A percentile compares a stretch with the other conserved stretches of the same genome.
Conservation (phyloP, 2,888 invertebrate genomes). For the Orchesella flavescens region DNA sequence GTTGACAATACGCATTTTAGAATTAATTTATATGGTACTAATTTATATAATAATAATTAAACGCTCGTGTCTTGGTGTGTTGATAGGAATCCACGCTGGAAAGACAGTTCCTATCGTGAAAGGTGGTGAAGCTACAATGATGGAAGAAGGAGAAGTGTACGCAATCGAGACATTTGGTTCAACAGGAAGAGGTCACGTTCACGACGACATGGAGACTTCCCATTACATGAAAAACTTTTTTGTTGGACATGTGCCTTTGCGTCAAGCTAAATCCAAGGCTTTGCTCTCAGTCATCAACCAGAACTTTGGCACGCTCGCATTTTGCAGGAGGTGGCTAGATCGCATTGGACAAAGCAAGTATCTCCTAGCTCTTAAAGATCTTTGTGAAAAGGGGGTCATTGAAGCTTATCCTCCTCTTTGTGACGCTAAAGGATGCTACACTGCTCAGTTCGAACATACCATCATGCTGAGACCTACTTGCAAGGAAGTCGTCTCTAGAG, state of each 20-base stretch:
- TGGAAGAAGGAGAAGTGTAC: constrained; percentile 99
- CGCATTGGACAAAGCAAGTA: constrained; percentile 97
- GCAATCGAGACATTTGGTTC: constrained; percentile 99
- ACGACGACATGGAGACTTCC: constrained; percentile 99
- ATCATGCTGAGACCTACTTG: constrained; percentile 97
- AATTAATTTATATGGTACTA: neutral
- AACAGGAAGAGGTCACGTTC: constrained; percentile 93
- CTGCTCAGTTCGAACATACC: constrained; percentile 99
- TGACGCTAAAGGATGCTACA: constrained; percentile 97
- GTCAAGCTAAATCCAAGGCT: constrained; percentile 93
- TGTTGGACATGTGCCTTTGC: constrained; percentile 83
- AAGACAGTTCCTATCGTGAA: constrained; percentile 99
- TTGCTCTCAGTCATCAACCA: constrained; percentile 94
- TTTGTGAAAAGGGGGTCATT: constrained; percentile 98
- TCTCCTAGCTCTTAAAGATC: constrained; percentile 97
- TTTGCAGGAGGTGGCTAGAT: constrained; percentile 99
- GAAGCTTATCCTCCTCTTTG: constrained; percentile 98
- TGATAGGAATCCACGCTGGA: constrained; percentile 94
- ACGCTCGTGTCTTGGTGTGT: too few relatives aligned
- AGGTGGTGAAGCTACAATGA: constrained; percentile 96
- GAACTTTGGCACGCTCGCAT: constrained; percentile 97
- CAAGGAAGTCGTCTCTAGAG: constrained; percentile 97
- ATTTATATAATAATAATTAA: too few relatives aligned
- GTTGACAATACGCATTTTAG: constrained; percentile 73
- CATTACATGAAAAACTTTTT: constrained; percentile 99